Base-by-base conservation (phyloP, 1,140 invertebrate species). In the Platyscapa corneri region DNA sequence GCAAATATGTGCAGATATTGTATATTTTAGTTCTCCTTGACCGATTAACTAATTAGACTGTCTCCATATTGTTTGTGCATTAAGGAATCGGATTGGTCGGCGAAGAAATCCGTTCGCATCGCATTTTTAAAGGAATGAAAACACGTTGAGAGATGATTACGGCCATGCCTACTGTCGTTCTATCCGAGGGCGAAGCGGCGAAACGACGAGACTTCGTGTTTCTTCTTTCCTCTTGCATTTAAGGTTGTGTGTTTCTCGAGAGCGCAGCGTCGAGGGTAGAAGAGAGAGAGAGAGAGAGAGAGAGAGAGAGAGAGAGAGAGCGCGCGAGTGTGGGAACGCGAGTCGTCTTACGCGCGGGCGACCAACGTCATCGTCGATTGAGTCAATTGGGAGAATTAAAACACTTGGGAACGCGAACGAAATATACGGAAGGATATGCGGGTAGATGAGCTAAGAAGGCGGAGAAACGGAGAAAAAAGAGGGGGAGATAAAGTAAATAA, bases 261-360 rank as follows among this genome's bases (percentile, higher is more conserved):
- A 37, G 34, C 16, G 78, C 37, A 67, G 60, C 78, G 78, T 64
- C 60, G 18, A 67, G 37, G n/a, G 64, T 5, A 46, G 32, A 39
- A 64, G 53, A 27, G 56, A 18, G 5, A 32, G 46, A 77, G 18
- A 18, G 20, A 37, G 39, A 42, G 60, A 32, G 20, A 32, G 37
- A 14, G 39, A 60, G n/a, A 20, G 27, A 37, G 20, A 32, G 23
- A 46, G 8, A 46, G 23, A 80, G 78, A 5, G 42, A 46, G 5
- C 5, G 5, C 42, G 42, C 42, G 42, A 82, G 65, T 74, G 67
- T 74, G 46, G 49, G 49, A 82, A n/a, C 46, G n/a, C n/a, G 49
- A 27, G 32, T 83, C 75, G 46, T 76, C 42, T 74, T 83, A 83
- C 56, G 30, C 53, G 82, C 75, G 74, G 78, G 3, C 27, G 46